Percentiles rank a stretch among this genome's conserved stretches.
Evolutionary conservation across 2,888 invertebrate species (phyloP).

Genomic region (Slavum lentiscoides): DNA sequence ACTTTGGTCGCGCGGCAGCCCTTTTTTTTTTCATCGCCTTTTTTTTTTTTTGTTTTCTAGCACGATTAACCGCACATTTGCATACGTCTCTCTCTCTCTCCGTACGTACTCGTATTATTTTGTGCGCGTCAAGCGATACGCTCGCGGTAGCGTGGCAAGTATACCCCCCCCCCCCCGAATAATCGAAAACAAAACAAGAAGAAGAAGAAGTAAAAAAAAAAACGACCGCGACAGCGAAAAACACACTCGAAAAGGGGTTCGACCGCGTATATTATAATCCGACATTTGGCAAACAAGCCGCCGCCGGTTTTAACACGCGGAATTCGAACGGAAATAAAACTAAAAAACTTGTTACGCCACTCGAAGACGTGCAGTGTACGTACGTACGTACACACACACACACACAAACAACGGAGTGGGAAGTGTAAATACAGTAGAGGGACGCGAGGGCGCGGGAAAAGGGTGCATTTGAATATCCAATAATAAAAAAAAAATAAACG

Average conservation of each 20-base stretch:
- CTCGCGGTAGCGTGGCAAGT: no score
- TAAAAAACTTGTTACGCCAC: conserved; percentile 49
- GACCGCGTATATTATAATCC: conserved; percentile 16
- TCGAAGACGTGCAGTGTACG: conserved; percentile 3
- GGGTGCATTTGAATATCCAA: conserved; percentile 52
- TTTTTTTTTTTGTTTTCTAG: neutral
- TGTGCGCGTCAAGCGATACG: neutral
- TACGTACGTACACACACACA: no score
- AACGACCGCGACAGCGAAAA: conserved; percentile 34
- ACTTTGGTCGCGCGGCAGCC: no score
- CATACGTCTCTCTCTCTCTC: neutral
- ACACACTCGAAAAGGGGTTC: conserved; percentile 39
- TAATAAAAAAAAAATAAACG: conserved; percentile 53
- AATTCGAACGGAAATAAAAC: conserved; percentile 41
- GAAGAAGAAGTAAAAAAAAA: neutral
- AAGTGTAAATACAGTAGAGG: neutral
- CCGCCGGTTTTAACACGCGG: conserved; percentile 21
- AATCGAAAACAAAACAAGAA: neutral
- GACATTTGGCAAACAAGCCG: conserved; percentile 36
- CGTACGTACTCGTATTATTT: neutral
- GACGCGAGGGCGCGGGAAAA: neutral
- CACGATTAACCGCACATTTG: conserved; percentile 15
- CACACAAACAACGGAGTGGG: no score
- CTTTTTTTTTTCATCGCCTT: neutral
- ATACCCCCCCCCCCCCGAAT: no score